These are phyloP conservation scores for Phengaris arion DNA, from an alignment of 2,888 invertebrate genomes.

Conservation along the genomic window DNA sequence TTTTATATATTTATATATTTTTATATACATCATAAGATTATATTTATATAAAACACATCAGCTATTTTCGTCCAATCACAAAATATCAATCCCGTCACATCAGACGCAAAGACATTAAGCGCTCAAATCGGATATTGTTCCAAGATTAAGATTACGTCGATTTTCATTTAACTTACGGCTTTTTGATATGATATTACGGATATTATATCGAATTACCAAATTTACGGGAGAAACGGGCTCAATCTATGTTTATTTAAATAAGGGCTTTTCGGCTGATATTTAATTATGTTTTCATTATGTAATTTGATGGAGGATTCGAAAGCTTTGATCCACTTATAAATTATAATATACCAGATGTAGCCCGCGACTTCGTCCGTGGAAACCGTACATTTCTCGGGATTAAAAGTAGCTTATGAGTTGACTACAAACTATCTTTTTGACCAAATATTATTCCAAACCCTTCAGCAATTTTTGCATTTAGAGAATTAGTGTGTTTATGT, in stretches of 20 bases:
- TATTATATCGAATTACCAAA: background rate
- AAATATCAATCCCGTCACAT: conserved; percentile 2
- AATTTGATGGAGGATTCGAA: background rate
- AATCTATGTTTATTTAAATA: conserved; percentile 11
- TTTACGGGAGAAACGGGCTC: background rate
- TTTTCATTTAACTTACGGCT: conserved; percentile 17
- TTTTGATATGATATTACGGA: conserved; percentile 5
- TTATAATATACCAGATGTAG: background rate
- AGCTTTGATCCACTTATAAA: background rate
- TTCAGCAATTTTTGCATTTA: too few species aligned
- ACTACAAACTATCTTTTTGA: too few species aligned
- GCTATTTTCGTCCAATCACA: background rate
- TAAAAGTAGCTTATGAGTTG: too few species aligned
- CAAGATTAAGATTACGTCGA: conserved; percentile 21
- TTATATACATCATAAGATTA: background rate
- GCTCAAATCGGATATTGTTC: conserved; percentile 3
- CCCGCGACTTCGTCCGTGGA: too few species aligned
- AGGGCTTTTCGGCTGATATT: background rate
- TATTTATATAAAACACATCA: background rate
- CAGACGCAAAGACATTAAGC: conserved; percentile 17
- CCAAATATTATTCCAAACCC: too few species aligned
- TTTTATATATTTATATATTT: too few species aligned
- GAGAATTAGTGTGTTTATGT: too few species aligned
- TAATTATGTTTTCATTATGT: background rate
- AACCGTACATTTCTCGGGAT: too few species aligned